A percentile compares a stretch with the other conserved stretches of the same genome.
Evolutionary conservation across 2,888 invertebrate genomes (phyloP).

Genomic region (Oscheius sp.): DNA sequence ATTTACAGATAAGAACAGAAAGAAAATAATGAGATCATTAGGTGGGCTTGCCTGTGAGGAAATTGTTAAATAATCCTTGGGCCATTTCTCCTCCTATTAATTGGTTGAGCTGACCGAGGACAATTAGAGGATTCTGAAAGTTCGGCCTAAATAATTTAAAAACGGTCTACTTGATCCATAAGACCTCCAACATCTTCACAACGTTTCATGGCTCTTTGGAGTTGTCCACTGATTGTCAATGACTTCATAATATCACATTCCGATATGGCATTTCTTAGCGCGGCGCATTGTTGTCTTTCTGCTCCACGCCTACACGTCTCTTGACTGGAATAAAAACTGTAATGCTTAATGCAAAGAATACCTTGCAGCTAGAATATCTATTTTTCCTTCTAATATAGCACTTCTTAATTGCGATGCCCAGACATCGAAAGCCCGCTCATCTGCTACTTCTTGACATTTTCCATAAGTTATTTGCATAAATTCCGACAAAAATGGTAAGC

Average conservation of each 20-base stretch:
- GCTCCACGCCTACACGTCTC: constrained; percentile 71
- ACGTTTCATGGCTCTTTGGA: constrained; percentile 66
- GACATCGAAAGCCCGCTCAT: constrained; percentile 69
- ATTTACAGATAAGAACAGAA: background rate
- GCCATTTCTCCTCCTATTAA: constrained; percentile 71
- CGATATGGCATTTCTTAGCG: constrained; percentile 65
- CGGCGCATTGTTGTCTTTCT: constrained; percentile 71
- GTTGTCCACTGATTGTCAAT: constrained; percentile 50
- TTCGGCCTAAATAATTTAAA: too few species aligned
- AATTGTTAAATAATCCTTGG: constrained; percentile 72
- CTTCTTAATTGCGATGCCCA: constrained; percentile 69
- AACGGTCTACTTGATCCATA: constrained; percentile 62
- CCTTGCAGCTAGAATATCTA: constrained; percentile 70
- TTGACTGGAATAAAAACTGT: constrained; percentile 55
- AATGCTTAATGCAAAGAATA: constrained; percentile 6
- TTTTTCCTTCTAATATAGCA: constrained; percentile 67
- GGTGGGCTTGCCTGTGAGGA: constrained; percentile 51
- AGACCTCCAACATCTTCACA: constrained; percentile 71
- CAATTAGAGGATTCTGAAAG: constrained; percentile 66
- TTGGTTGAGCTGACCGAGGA: constrained; percentile 66
- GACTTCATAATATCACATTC: constrained; percentile 70
- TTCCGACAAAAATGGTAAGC: constrained; percentile 71
- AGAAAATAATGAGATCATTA: constrained; percentile 37
- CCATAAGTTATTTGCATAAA: constrained; percentile 72
- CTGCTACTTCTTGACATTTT: constrained; percentile 70